Base-by-base conservation (phyloP, 2,888 invertebrate genomes). In the Brachyptera putata region DNA sequence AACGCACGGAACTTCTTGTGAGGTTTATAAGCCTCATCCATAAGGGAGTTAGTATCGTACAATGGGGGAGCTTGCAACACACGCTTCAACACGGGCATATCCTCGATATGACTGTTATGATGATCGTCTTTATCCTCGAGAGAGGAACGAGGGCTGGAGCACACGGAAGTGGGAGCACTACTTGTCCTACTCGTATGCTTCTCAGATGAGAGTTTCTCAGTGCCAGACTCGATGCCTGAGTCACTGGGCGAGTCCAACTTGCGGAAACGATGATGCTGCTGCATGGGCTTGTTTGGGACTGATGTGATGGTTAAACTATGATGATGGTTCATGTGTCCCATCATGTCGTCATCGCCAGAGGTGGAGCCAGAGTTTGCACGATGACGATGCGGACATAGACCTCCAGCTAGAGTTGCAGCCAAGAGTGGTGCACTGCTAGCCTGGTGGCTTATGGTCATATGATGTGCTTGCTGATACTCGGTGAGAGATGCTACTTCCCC, bases 11-110 rank as follows among this genome's bases (percentile, higher is more conserved):
- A 95, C 75, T 95, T 95, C 77, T 95, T 95, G 80, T 95, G 95
- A 63, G 94, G 94, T 74, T 94, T 92, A 79, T 95, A 95, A 14
- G 93, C 93, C 76, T 93, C 94, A 74, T 94, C 93, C 93, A 95
- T 94, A 60, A 95, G 76, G 1, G 90, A 87, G 72, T 90, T 89
- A 59, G 93, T 91, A 72, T 93, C 92, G 75, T 93, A 91, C 5
- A 94, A 77, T 0, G 94, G 95, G 1, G 95, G 95, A 1, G 95
- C 94, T 73, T 95, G 92, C 18, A 95, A 80, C 1, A 94, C 95
- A 57, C 94, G 84, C 74, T 95, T 95, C 68, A 95, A 77, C 67
- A 95, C 94, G 2, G 95, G 94, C 94, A 95, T 95, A 70, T 94
- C 93, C 72, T 91, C 90, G 22, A 86, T 84, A 58, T 84, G 63